These are phyloP conservation scores for Apogon hyalosoma DNA, from an alignment of 2,797 vertebrate species.

Conservation along the genomic window DNA sequence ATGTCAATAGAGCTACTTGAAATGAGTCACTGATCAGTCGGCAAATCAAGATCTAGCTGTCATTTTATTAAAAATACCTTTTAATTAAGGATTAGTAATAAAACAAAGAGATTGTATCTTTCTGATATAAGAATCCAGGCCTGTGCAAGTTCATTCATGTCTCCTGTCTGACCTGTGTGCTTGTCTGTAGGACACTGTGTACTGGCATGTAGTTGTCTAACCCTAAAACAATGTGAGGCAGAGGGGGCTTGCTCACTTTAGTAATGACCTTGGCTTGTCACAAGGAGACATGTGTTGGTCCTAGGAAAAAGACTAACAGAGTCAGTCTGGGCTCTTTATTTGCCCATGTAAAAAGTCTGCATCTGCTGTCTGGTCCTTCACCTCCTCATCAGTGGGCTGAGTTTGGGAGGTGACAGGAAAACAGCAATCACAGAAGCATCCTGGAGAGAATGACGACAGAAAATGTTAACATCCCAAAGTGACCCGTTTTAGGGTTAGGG, in stretches of 20 bases:
- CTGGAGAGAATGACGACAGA: constrained; percentile 2
- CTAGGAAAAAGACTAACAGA: constrained; percentile 38
- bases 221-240: constrained; percentile 58
- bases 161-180: constrained; percentile 1
- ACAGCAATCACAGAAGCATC: constrained; percentile 16
- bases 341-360: constrained; percentile 71
- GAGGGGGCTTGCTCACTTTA: constrained; percentile 32
- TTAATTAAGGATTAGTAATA: constrained; percentile 15
- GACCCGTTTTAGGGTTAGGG: background rate
- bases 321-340: constrained; percentile 67
- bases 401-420: constrained; percentile 43
- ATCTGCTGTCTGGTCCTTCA: constrained; percentile 65
- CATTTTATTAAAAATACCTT: constrained; percentile 6
- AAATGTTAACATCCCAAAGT: background rate
- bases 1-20: constrained; percentile 60
- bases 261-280: constrained; percentile 73
- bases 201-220: constrained; percentile 49
- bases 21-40: constrained; percentile 50
- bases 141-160: background rate
- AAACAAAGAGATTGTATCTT: constrained; percentile 11
- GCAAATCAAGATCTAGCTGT: constrained; percentile 38
- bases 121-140: constrained; percentile 9
- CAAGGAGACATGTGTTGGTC: constrained; percentile 69
- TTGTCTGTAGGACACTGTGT: constrained; percentile 25
- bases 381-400: constrained; percentile 37